Evolutionary conservation across 2,888 invertebrate species (phyloP).

Genomic region (Odontocolon sp.): DNA sequence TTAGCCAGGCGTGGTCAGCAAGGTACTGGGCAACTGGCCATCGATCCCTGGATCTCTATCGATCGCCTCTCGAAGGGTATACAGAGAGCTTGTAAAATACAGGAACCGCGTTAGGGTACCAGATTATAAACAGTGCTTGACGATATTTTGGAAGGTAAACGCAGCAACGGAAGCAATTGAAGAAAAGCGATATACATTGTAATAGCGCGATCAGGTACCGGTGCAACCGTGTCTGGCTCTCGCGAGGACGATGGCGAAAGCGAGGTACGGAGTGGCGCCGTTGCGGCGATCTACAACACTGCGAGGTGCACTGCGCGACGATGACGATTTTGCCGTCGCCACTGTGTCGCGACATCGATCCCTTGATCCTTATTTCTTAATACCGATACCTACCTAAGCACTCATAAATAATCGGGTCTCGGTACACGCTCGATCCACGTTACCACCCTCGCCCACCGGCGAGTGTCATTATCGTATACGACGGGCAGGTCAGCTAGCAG

Average conservation of each 20-base stretch:
- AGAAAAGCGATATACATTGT: background rate
- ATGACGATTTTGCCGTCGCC: too few relatives aligned
- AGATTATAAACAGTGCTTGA: slow-evolving; percentile 17
- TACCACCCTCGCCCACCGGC: background rate
- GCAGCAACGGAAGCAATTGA: slow-evolving; percentile 32
- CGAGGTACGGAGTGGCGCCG: slow-evolving; percentile 30
- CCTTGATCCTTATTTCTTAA: slow-evolving; percentile 17
- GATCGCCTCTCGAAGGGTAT: background rate
- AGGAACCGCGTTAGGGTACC: background rate
- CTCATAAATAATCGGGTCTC: slow-evolving; percentile 49
- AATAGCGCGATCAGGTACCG: slow-evolving; percentile 25
- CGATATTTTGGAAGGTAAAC: slow-evolving; percentile 6
- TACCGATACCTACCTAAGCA: slow-evolving; percentile 14
- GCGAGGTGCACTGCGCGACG: too few relatives aligned
- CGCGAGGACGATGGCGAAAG: background rate
- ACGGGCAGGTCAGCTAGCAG: slow-evolving; percentile 18
- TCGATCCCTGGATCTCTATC: slow-evolving; percentile 7
- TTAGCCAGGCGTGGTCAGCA: background rate
- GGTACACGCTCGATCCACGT: background rate
- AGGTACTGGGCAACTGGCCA: background rate
- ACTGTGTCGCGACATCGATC: slow-evolving; percentile 60
- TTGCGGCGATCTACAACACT: too few relatives aligned
- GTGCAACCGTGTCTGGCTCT: slow-evolving; percentile 3
- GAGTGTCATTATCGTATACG: slow-evolving; percentile 8
- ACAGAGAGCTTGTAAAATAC: slow-evolving; percentile 23